Base-by-base conservation (phyloP, 2,113 vertebrate genomes). In the Alethe diademata region DNA sequence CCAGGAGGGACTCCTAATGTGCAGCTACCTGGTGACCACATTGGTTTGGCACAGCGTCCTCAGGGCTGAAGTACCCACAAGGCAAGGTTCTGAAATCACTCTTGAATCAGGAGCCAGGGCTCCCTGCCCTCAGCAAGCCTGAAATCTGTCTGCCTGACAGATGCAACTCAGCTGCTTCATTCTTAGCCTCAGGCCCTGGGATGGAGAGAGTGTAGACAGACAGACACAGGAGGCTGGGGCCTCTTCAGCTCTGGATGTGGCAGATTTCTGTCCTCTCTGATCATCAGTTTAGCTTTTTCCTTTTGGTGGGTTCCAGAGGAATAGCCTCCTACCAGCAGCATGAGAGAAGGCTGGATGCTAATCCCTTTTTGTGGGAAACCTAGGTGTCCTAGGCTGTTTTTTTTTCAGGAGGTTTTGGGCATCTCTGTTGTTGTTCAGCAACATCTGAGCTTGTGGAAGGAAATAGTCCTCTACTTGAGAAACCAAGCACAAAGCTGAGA, bases 401-500 rank as follows among this genome's bases (percentile, higher is more conserved):
- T 86, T 90, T 87, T 81, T 57, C 57, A 75, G 51, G 51, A n/a
- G 8, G 0, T 54, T 92, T 86, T 92, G 78, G n/a, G 72, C 11
- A 8, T 76, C n/a, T 81, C 35, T 91, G 24, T 47, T 89, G 51
- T 47, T 20, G 5, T 89, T 84, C 11, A 0, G 43, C 79, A 88
- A 14, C 58, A 47, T 74, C 53, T 89, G n/a, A 92, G 24, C 38
- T 83, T 22, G 1, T 70, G 79, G 57, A 90, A 94, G 89, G 36
- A 96, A 92, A 90, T 4, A 35, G 33, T 83, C 79, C n/a, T 80
- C 79, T 86, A 29, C 47, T 92, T 12, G 5, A 82, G 70, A 76
- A 93, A 84, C 50, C 45, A 86, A 86, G 69, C 78, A 83, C 60
- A 89, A 89, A 90, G 83, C 64, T 92, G 73, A 20, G 64, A 73